Percentiles rank a stretch among this genome's conserved stretches.
Evolutionary conservation across 2,113 vertebrate genomes (phyloP).

Genomic region (Monopterus albus): DNA sequence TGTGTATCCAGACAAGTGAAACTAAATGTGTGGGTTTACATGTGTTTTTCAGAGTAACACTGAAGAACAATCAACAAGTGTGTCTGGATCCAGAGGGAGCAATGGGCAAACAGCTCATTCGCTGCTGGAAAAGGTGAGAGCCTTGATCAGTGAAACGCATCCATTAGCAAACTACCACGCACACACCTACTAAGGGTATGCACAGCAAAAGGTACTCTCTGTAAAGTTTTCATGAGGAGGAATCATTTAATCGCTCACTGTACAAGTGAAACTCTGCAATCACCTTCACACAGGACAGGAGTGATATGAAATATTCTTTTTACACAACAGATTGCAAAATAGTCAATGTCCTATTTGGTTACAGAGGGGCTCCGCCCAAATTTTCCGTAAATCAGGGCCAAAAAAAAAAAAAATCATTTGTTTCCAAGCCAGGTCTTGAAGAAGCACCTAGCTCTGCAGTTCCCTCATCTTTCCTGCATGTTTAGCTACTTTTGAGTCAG

Average conservation of each 20-base stretch:
- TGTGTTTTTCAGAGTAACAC: slow-evolving; percentile 75
- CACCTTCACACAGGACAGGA: too few species aligned
- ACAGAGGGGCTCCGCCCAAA: not conserved
- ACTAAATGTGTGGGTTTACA: slow-evolving; percentile 23
- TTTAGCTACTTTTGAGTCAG: too few species aligned
- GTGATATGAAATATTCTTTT: not conserved
- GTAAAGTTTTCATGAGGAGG: not conserved
- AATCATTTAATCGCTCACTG: too few species aligned
- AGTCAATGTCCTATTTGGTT: not conserved
- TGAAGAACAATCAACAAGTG: slow-evolving; percentile 35
- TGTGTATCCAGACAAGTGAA: not conserved
- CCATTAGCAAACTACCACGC: not conserved
- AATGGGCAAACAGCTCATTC: slow-evolving; percentile 70
- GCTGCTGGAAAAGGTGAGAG: slow-evolving; percentile 80
- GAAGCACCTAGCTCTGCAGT: slow-evolving; percentile 8
- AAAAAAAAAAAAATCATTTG: slow-evolving; percentile 1
- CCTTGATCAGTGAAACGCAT: not conserved
- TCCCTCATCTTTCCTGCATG: too few species aligned
- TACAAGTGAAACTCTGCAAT: too few species aligned
- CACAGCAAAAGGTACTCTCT: not conserved
- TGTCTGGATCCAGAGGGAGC: slow-evolving; percentile 74
- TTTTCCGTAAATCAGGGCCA: slow-evolving; percentile 1
- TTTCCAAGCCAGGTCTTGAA: slow-evolving; percentile 48
- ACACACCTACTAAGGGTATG: not conserved
- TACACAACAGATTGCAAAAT: not conserved